These are phyloP conservation scores for Sycophaga agraensis DNA, from an alignment of 1,140 invertebrate species.

Conservation along the genomic window DNA sequence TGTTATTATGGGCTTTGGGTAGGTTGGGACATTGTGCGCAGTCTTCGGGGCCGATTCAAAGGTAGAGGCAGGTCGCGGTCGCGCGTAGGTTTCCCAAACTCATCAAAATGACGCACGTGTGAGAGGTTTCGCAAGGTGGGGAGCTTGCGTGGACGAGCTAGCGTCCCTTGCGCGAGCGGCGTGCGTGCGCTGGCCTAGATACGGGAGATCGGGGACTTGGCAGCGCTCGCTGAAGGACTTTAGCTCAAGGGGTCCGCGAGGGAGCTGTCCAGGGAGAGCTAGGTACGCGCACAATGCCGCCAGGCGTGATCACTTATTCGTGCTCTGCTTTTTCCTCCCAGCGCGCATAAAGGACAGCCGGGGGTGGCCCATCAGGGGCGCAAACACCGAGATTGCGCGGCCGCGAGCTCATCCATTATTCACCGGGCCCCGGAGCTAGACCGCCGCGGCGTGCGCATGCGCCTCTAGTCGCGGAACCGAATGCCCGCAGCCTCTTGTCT, in stretches of 20 bases:
- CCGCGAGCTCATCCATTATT: constrained; percentile 57
- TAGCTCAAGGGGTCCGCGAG: too few relatives aligned
- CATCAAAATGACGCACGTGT: neutral
- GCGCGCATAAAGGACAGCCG: constrained; percentile 1
- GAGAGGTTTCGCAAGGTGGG: neutral
- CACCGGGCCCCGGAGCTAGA: constrained; percentile 39
- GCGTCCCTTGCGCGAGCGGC: neutral
- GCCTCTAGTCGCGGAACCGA: neutral
- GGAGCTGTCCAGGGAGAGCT: too few relatives aligned
- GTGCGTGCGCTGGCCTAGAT: constrained; percentile 37
- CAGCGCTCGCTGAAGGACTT: constrained; percentile 25
- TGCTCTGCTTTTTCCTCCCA: constrained; percentile 40
- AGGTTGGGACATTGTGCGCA: too few relatives aligned
- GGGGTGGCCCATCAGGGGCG: constrained; percentile 50
- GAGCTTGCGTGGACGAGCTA: neutral
- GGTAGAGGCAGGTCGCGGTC: neutral
- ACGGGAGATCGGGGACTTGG: constrained; percentile 23
- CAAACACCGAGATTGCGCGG: constrained; percentile 57
- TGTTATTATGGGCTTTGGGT: too few relatives aligned
- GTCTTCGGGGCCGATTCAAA: too few relatives aligned
- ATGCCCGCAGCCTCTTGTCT: neutral
- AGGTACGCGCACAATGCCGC: constrained; percentile 30
- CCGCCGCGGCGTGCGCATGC: constrained; percentile 19
- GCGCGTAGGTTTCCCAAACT: neutral
- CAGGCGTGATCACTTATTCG: constrained; percentile 52